Evolutionary conservation across 92 coral and sea anemone species (phyloP).

Genomic region (Palythoa grandiflora): DNA sequence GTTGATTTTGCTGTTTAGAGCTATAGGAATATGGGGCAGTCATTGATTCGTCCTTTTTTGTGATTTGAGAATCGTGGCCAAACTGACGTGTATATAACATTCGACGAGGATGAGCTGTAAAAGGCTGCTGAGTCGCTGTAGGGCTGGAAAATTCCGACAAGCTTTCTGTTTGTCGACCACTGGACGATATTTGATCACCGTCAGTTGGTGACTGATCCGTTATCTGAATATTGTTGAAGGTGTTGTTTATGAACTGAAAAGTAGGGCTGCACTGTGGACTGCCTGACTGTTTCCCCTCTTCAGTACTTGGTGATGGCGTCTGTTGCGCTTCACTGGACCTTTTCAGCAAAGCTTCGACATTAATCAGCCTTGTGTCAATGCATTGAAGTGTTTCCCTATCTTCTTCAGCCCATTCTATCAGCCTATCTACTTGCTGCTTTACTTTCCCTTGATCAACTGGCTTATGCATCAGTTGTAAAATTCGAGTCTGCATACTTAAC

Average conservation of each 20-base stretch:
- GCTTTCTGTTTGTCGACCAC: neutral
- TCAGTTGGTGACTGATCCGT: neutral
- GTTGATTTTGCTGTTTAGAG: neutral
- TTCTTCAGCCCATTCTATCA: neutral
- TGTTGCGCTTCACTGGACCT: neutral
- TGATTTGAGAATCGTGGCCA: neutral
- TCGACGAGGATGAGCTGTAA: neutral
- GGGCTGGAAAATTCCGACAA: neutral
- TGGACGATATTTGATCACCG: neutral
- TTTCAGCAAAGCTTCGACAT: neutral
- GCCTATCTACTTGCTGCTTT: neutral
- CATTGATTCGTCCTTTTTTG: neutral
- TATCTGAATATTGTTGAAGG: neutral
- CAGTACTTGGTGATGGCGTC: neutral
- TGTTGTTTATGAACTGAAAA: neutral
- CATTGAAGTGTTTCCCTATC: neutral
- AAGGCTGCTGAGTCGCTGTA: neutral
- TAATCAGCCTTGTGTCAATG: neutral
- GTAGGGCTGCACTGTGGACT: neutral
- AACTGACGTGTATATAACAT: constrained; percentile 27
- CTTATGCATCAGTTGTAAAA: constrained; percentile 14
- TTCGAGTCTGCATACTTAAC: neutral
- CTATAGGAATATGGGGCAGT: neutral
- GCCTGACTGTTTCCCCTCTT: neutral
- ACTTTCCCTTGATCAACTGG: constrained; percentile 1